Conservation (phyloP, 2,113 vertebrate genomes). For the Protomyctophum bolini region DNA sequence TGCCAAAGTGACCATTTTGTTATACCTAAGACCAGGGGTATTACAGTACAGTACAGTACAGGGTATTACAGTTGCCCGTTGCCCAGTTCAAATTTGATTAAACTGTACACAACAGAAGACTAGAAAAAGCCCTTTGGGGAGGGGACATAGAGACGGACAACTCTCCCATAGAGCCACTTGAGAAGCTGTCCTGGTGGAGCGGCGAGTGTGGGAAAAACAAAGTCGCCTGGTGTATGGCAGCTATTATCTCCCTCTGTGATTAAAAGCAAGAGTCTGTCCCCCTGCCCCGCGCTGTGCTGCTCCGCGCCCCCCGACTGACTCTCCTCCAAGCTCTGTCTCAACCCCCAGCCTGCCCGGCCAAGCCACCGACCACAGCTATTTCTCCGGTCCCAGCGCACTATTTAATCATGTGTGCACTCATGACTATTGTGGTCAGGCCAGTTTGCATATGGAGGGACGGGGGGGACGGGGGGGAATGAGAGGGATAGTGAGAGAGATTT, state of each 20-base stretch:
- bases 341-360: conserved; percentile 54
- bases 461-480: conserved; percentile 14
- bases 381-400: conserved; percentile 71
- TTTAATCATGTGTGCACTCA: conserved; percentile 72
- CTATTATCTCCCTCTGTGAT: conserved; percentile 83
- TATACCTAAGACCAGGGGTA: no score
- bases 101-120: no score
- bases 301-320: conserved; percentile 23
- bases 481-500: conserved; percentile 15
- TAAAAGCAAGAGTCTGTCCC: conserved; percentile 82
- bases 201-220: conserved; percentile 53
- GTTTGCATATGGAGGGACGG: conserved; percentile 74
- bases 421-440: conserved; percentile 79
- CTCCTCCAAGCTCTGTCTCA: conserved; percentile 30
- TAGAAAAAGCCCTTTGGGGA: not conserved
- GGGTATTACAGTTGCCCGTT: no score
- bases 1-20: no score
- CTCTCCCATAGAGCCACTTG: conserved; percentile 56
- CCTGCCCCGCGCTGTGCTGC: not conserved
- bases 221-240: conserved; percentile 75
- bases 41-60: no score
- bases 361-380: conserved; percentile 85
- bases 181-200: conserved; percentile 32
- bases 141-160: conserved; percentile 43
- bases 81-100: no score